Conservation (phyloP, 2,113 vertebrate genomes). For the Paradoxurus hermaphroditus region DNA sequence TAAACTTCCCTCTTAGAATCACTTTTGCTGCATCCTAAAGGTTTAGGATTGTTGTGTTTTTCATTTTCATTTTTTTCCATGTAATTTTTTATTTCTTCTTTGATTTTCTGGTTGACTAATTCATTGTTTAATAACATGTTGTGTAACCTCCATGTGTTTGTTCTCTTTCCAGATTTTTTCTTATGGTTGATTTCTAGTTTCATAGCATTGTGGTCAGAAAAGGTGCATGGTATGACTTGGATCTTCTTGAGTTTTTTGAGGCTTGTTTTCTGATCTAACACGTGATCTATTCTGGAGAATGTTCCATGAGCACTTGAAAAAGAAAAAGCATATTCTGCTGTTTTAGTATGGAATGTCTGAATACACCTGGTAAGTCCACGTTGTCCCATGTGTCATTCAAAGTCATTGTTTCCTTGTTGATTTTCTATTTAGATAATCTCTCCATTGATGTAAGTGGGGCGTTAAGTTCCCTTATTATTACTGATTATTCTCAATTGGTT, state of each 20-base stretch:
- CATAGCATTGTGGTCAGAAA: neutral
- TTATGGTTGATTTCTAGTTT: neutral
- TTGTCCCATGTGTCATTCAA: neutral
- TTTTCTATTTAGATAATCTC: neutral
- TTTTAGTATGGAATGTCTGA: neutral
- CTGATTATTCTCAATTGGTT: neutral
- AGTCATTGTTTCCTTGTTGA: neutral
- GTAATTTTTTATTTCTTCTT: neutral
- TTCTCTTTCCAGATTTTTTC: neutral
- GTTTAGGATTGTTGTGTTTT: neutral
- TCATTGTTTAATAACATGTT: neutral
- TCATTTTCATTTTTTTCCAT: neutral
- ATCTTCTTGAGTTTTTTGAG: neutral
- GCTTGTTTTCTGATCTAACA: neutral
- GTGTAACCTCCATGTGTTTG: neutral
- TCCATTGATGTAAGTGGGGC: neutral
- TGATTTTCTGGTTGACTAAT: neutral
- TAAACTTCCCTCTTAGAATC: neutral
- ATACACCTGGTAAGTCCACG: neutral
- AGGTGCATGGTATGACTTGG: neutral
- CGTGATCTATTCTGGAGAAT: neutral
- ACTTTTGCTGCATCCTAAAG: neutral
- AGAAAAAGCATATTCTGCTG: neutral
- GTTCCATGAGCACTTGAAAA: neutral
- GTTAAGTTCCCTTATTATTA: neutral